Conservation (phyloP, 2,888 invertebrate genomes). For the Macroteleia sp. region DNA sequence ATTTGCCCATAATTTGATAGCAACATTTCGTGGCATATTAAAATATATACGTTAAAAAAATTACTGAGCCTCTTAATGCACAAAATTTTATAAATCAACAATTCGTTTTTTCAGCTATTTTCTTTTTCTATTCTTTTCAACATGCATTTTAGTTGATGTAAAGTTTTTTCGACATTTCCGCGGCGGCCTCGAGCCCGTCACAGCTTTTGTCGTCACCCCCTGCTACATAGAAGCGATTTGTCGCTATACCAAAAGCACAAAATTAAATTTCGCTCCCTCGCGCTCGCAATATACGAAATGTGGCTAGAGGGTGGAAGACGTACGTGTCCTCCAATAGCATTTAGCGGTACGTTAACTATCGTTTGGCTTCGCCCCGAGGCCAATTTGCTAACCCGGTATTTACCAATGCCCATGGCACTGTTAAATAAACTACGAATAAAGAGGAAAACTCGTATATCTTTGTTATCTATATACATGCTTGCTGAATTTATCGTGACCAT, state of each 20-base stretch:
- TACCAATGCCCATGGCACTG: constrained; percentile 83
- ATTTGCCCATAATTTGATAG: too few relatives aligned
- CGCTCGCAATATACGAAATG: constrained; percentile 77
- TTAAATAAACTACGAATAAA: constrained; percentile 82
- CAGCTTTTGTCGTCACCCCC: constrained; percentile 65
- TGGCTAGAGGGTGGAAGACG: constrained; percentile 68
- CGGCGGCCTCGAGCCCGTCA: constrained; percentile 55
- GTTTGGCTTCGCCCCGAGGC: constrained; percentile 81
- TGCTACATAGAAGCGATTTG: constrained; percentile 75
- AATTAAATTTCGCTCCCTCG: constrained; percentile 83
- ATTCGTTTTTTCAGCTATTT: constrained; percentile 31
- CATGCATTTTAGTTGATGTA: constrained; percentile 54
- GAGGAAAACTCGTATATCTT: constrained; percentile 58
- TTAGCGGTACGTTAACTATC: constrained; percentile 84
- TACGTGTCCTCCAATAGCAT: constrained; percentile 81
- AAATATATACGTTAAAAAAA: constrained; percentile 15
- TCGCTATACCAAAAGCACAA: constrained; percentile 83
- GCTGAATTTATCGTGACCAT: constrained; percentile 61
- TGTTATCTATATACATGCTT: constrained; percentile 62
- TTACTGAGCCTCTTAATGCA: not conserved
- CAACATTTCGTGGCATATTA: constrained; percentile 14
- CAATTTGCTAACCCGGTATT: constrained; percentile 84
- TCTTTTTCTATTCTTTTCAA: constrained; percentile 46
- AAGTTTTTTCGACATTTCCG: constrained; percentile 58
- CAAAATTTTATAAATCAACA: constrained; percentile 19